Conservation (phyloP, 2,113 vertebrate genomes). For the Tyrannus savana region DNA sequence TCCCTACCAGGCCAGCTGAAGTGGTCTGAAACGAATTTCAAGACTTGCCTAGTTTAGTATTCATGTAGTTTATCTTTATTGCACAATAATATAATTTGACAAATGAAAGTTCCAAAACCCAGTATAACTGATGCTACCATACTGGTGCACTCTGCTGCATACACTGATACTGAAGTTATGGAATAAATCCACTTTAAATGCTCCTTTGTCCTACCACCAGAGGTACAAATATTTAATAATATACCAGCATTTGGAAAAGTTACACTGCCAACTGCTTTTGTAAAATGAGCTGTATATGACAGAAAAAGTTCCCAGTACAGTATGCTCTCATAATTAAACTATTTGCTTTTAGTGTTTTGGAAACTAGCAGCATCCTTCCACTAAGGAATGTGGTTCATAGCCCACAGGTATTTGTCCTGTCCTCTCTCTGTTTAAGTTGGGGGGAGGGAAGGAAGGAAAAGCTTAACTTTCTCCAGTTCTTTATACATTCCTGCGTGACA, state of each 20-base stretch:
- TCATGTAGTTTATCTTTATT: slow-evolving; percentile 60
- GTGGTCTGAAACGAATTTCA: background rate
- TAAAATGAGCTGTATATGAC: background rate
- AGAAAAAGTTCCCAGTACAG: background rate
- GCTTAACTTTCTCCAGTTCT: background rate
- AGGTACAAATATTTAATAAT: background rate
- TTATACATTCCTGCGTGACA: background rate
- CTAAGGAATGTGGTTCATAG: background rate
- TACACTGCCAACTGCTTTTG: background rate
- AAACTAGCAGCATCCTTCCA: background rate
- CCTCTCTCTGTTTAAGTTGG: background rate
- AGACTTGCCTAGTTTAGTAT: background rate
- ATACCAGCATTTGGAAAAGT: background rate
- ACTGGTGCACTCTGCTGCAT: background rate
- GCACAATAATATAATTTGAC: slow-evolving; percentile 27
- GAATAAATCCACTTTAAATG: slow-evolving; percentile 37
- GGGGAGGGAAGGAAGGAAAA: background rate
- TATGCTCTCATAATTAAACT: background rate
- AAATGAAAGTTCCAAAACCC: background rate
- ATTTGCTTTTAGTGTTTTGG: background rate
- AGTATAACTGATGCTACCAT: background rate
- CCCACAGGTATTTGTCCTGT: background rate
- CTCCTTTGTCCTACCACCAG: background rate
- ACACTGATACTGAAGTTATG: background rate
- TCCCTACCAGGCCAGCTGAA: background rate